Conservation (phyloP, 2,888 invertebrate genomes). For the Hyppa rectilinea region DNA sequence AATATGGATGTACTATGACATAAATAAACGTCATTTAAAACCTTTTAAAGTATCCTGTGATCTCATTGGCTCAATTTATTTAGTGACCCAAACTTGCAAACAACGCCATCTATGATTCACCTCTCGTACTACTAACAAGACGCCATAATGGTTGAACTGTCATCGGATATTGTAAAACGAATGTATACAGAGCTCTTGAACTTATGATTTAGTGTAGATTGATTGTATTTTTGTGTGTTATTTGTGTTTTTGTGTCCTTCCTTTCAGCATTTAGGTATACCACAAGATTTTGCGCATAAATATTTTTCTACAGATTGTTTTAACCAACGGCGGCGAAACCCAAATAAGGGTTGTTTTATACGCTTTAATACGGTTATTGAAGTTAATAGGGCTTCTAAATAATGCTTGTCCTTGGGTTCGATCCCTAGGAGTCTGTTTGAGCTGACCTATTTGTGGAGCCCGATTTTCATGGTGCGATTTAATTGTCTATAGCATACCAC, state of each 20-base stretch:
- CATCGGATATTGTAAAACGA: constrained; percentile 49
- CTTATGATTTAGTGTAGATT: neutral
- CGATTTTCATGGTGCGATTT: neutral
- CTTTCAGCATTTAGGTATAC: constrained; percentile 46
- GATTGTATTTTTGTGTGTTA: constrained; percentile 19
- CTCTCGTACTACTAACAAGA: constrained; percentile 14
- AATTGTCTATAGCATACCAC: neutral
- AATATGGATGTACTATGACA: constrained; percentile 18
- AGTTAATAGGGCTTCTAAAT: neutral
- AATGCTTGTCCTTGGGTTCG: neutral
- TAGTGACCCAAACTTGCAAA: neutral
- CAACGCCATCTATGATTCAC: constrained; percentile 41
- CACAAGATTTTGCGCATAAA: neutral
- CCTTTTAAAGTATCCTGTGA: too few relatives aligned
- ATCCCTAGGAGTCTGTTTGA: neutral
- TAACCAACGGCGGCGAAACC: too few relatives aligned
- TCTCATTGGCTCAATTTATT: neutral
- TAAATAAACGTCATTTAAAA: neutral
- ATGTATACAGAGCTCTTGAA: constrained; percentile 43
- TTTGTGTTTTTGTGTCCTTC: constrained; percentile 35
- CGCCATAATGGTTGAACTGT: constrained; percentile 46
- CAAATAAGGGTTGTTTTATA: neutral
- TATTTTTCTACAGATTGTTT: neutral
- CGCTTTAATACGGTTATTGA: neutral
- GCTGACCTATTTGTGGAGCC: neutral